Percentiles rank a stretch among this genome's conserved stretches.
phyloP scores from a whole-genome alignment of 2,113 vertebrate species.

The Haliaeetus leucogaster region DNA sequence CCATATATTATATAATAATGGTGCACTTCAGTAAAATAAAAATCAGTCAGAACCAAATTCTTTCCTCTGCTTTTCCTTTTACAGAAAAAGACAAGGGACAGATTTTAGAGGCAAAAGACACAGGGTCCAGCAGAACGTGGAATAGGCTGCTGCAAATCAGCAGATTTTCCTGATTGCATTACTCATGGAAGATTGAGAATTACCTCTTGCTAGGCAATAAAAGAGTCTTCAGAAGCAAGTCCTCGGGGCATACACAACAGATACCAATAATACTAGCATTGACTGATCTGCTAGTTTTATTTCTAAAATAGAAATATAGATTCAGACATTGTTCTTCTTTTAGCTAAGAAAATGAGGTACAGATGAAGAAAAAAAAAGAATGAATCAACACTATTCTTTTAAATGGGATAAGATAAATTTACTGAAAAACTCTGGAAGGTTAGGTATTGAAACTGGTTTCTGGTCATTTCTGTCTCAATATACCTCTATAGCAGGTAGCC shows the following conservation, averaged over 20 bases:
- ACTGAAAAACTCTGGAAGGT: background rate
- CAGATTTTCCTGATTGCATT: background rate
- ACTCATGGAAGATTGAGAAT: rapidly evolving
- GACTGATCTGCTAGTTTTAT: background rate
- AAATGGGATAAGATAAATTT: background rate
- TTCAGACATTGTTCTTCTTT: background rate
- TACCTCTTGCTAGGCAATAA: background rate
- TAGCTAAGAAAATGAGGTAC: background rate
- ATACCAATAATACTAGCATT: background rate
- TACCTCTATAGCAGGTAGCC: background rate
- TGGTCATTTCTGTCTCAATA: background rate
- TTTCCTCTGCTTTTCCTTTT: background rate
- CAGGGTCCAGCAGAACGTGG: background rate
- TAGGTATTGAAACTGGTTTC: background rate
- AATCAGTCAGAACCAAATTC: background rate
- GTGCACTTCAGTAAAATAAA: background rate
- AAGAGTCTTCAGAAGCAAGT: background rate
- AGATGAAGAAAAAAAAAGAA: background rate
- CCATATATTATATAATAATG: background rate
- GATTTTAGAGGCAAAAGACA: background rate
- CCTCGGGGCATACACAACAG: background rate
- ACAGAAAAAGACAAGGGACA: background rate
- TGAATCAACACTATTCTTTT: background rate
- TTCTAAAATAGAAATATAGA: background rate
- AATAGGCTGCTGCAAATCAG: background rate